Evolutionary conservation across 2,888 invertebrate genomes (phyloP).

Genomic region (Margaritifera margaritifera): DNA sequence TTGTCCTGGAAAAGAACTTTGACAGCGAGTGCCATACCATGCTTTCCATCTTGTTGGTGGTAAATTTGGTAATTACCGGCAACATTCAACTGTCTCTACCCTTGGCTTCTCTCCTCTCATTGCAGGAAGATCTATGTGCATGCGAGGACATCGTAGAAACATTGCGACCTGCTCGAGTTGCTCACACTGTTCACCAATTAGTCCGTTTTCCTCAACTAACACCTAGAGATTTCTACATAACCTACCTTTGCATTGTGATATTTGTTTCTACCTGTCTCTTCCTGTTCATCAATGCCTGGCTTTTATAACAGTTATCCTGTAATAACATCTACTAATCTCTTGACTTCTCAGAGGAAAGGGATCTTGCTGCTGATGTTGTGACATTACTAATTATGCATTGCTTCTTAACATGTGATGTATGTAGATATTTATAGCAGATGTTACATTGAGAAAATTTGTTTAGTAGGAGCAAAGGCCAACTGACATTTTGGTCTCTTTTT

Average conservation of each 20-base stretch:
- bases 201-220: conserved; percentile 51
- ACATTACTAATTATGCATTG: neutral
- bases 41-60: neutral
- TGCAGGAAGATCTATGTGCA: conserved; percentile 78
- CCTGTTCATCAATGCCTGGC: conserved; percentile 53
- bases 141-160: conserved; percentile 76
- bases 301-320: too few species aligned
- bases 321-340: too few species aligned
- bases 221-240: conserved; percentile 61
- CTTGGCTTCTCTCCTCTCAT: conserved; percentile 49
- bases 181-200: conserved; percentile 63
- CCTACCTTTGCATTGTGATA: conserved; percentile 77
- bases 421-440: too few species aligned
- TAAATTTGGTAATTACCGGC: conserved; percentile 1
- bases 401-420: too few species aligned
- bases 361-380: neutral
- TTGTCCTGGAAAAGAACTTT: neutral
- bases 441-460: too few species aligned
- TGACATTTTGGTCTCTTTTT: too few species aligned
- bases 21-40: neutral
- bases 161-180: conserved; percentile 60
- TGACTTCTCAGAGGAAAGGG: neutral
- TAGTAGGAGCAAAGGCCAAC: too few species aligned
- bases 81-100: neutral
- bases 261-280: conserved; percentile 78